Base-by-base conservation (phyloP, 2,113 vertebrate species). In the Zosterops borbonicus region DNA sequence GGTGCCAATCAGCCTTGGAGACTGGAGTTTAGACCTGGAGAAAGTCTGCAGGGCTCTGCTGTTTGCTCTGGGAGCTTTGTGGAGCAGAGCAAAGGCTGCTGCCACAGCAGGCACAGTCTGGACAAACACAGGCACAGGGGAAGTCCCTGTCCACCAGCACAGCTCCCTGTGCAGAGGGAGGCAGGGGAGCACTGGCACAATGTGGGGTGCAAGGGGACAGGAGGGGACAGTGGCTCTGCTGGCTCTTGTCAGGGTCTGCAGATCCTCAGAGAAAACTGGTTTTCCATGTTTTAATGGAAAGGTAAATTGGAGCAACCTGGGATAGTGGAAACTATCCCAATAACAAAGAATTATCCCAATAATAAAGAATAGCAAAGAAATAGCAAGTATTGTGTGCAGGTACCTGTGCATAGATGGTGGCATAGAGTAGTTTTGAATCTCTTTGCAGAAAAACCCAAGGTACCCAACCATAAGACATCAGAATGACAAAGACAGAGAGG, bases 151-250 rank as follows among this genome's bases (percentile, higher is more conserved):
- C 14, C 14, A 0, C 13, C 19, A 8, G 37, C 50, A 42, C 29
- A 2, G 58, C 47, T 37, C 29, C 31, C 52, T 42, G 65, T 41
- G 55, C 50, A 11, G 27, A 37, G 50, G 18, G 42, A 39, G 46
- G 23, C 20, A 16, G 23, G 4, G 47, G 14, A 33, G 9, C 25
- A 1, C 0, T 33, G 46, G 64, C 41, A 29, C 37, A 6, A 0
- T 1, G 11, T 10, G 14, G 27, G 46, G 12, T 29, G 19, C 7
- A 13, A 35, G n/a, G 58, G 15, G 20, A 49, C 55, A 69, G 68
- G 39, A 81, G 50, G 50, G 27, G 37, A 24, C 5, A 25, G 0
- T 33, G 31, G 39, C n/a, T 41, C 27, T 78, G 76, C 42, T 17
- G 69, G 53, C 17, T 69, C 50, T 68, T 60, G 49, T 27, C 5